Conservation (phyloP, 37 sponge, comb jelly and placozoan genomes). For the Ephydatia muelleri region DNA sequence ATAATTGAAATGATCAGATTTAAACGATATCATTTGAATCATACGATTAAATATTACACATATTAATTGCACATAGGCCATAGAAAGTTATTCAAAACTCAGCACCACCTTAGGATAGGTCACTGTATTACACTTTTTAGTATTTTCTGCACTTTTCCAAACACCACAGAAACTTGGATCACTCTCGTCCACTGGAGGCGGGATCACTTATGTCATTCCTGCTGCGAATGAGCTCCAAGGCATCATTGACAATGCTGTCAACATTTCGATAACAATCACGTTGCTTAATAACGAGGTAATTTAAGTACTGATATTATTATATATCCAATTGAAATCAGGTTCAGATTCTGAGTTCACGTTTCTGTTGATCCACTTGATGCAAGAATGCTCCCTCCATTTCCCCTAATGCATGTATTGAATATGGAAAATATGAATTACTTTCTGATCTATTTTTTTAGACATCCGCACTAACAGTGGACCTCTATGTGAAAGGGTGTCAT, state of each 20-base stretch:
- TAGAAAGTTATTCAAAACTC: no score
- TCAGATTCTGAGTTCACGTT: no score
- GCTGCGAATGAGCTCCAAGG: neutral
- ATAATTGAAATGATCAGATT: no score
- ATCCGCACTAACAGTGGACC: neutral
- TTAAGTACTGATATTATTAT: no score
- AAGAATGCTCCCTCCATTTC: no score
- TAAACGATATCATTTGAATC: no score
- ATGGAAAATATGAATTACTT: neutral
- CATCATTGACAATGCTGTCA: neutral
- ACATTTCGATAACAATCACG: slow-evolving; percentile 33
- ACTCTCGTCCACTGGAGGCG: slow-evolving; percentile 29
- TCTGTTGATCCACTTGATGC: no score
- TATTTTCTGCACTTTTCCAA: no score
- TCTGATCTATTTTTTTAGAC: slow-evolving; percentile 8
- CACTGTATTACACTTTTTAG: no score
- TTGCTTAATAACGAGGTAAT: slow-evolving; percentile 41
- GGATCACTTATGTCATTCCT: slow-evolving; percentile 37
- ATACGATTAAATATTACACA: no score
- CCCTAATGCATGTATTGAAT: neutral
- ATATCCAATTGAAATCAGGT: neutral
- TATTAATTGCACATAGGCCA: no score
- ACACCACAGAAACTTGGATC: slow-evolving; percentile 67
- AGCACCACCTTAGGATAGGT: no score
- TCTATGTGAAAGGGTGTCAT: slow-evolving; percentile 50